A percentile compares a stretch with the other conserved stretches of the same genome.
phyloP scores from a whole-genome alignment of 2,888 invertebrate genomes.

The Yponomeuta sedellus region DNA sequence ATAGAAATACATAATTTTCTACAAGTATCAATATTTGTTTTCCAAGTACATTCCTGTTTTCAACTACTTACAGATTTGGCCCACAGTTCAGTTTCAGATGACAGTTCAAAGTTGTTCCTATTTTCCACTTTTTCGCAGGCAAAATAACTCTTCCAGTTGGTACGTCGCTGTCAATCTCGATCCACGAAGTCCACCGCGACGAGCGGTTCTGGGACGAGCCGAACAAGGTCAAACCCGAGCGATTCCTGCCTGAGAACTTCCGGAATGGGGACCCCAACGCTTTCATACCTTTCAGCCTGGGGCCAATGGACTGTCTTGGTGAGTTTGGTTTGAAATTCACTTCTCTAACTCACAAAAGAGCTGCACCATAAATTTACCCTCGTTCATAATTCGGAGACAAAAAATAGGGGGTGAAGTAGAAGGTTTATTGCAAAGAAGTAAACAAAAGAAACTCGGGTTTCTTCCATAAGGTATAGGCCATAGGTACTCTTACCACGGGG shows the following conservation, averaged over 20 bases:
- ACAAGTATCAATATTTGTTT: no score
- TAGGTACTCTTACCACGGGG: no score
- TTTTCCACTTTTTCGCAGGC: slow-evolving; percentile 31
- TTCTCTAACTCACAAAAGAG: neutral
- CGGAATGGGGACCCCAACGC: slow-evolving; percentile 48
- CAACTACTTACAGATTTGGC: no score
- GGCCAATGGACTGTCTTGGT: slow-evolving; percentile 66
- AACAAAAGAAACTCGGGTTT: neutral
- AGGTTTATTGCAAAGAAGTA: neutral
- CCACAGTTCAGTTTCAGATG: no score
- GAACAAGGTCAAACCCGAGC: slow-evolving; percentile 44
- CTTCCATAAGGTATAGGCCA: no score
- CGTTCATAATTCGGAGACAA: neutral
- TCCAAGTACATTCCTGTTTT: no score
- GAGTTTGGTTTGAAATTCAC: slow-evolving; percentile 7
- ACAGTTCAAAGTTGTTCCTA: no score
- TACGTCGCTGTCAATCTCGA: slow-evolving; percentile 48
- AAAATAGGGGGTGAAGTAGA: neutral
- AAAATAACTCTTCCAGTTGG: slow-evolving; percentile 49
- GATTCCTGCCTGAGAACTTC: slow-evolving; percentile 52
- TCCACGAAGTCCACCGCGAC: slow-evolving; percentile 51
- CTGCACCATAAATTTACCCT: no score
- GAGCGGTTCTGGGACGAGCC: slow-evolving; percentile 51
- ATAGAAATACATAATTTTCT: no score
- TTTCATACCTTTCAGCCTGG: slow-evolving; percentile 58